These are phyloP conservation scores for Chrysopa pallens DNA, from an alignment of 1,140 invertebrate genomes.

Conservation along the genomic window DNA sequence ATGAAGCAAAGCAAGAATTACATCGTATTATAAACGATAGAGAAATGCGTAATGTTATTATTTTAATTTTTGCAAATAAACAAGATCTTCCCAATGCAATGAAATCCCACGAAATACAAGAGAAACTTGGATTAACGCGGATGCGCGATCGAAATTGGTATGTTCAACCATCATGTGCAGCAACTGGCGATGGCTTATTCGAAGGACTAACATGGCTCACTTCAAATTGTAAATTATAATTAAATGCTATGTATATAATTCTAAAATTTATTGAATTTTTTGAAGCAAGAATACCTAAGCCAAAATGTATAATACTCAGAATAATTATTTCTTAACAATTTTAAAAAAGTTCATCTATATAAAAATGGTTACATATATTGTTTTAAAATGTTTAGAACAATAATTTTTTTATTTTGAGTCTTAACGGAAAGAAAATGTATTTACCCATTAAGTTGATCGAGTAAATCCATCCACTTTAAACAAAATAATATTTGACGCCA, in stretches of 20 bases:
- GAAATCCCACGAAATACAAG: slow-evolving; percentile 99
- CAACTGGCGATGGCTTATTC: slow-evolving; percentile 92
- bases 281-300: no score
- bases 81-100: slow-evolving; percentile 98
- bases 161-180: slow-evolving; percentile 96
- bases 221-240: slow-evolving; percentile 92
- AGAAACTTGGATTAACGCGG: slow-evolving; percentile 92
- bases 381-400: no score
- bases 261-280: no score
- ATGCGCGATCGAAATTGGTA: slow-evolving; percentile 99
- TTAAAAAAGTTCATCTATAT: no score
- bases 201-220: slow-evolving; percentile 98
- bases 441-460: no score
- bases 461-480: no score
- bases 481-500: no score
- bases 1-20: slow-evolving; percentile 90
- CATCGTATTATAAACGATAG: slow-evolving; percentile 98
- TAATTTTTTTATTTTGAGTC: no score
- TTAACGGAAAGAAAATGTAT: no score
- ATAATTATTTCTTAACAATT: no score
- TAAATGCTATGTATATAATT: neutral
- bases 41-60: slow-evolving; percentile 98
- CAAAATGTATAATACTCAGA: no score
- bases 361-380: no score
- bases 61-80: slow-evolving; percentile 99